Evolutionary conservation across 2,797 vertebrate genomes (phyloP).

Genomic region (Eidolon dupreanum): DNA sequence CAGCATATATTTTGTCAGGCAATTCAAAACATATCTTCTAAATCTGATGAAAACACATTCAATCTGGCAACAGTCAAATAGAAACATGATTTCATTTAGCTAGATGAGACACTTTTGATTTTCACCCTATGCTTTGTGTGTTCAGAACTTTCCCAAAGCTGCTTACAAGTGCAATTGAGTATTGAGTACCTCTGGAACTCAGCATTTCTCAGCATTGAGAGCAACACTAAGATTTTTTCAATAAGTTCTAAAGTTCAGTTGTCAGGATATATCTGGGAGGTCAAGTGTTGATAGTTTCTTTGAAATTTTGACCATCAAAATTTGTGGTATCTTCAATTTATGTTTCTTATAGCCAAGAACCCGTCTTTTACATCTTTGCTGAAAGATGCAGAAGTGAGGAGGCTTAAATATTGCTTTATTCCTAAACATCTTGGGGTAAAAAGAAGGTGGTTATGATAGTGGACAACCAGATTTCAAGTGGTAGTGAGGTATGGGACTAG

Average conservation of each 20-base stretch:
- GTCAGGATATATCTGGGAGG: constrained; percentile 23
- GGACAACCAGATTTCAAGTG: constrained; percentile 10
- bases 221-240: constrained; percentile 19
- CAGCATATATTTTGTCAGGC: constrained; percentile 37
- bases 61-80: neutral
- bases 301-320: constrained; percentile 36
- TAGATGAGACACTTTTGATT: constrained; percentile 24
- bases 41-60: constrained; percentile 22
- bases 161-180: neutral
- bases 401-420: neutral
- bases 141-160: constrained; percentile 24
- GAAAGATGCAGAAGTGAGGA: neutral
- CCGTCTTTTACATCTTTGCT: neutral
- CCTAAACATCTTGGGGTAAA: constrained; percentile 17
- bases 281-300: constrained; percentile 27
- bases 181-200: neutral
- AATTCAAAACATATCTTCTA: constrained; percentile 33
- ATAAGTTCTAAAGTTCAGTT: neutral
- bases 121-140: neutral
- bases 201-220: constrained; percentile 16
- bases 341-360: neutral
- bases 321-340: neutral
- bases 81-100: constrained; percentile 39
- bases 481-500: neutral
- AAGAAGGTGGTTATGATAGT: constrained; percentile 19